A percentile compares a stretch with the other conserved stretches of the same genome.
Conservation (phyloP, 2,797 vertebrate genomes). For the Tapera naevia region DNA sequence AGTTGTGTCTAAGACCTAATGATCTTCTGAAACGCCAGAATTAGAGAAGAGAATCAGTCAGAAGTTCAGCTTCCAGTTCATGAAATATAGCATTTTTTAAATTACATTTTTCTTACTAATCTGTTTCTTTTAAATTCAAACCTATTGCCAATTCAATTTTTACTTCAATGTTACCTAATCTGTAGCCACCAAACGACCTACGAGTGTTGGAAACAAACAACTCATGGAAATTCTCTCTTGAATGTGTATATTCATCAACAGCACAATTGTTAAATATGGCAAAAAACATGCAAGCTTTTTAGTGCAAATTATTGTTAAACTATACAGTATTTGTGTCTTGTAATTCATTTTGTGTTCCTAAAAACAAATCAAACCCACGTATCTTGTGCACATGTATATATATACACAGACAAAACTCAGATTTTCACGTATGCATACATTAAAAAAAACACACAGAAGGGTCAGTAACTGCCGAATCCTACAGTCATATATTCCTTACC, state of each 20-base stretch:
- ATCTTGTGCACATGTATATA: background rate
- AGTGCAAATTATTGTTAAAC: background rate
- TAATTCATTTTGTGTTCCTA: background rate
- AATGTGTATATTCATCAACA: background rate
- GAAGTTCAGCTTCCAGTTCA: background rate
- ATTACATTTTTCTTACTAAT: background rate
- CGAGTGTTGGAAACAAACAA: background rate
- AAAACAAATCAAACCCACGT: background rate
- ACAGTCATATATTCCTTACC: conserved; percentile 76
- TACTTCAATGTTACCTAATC: background rate
- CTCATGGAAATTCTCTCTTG: background rate
- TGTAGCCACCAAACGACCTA: background rate
- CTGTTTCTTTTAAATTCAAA: background rate
- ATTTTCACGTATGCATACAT: rapidly evolving
- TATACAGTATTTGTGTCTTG: background rate
- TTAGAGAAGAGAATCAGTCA: background rate
- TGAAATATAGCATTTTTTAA: background rate
- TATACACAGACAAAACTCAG: rapidly evolving
- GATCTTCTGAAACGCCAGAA: background rate
- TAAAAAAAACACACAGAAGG: background rate
- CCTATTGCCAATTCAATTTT: background rate
- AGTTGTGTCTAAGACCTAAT: too few relatives aligned
- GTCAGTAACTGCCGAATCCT: background rate
- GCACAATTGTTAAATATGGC: background rate
- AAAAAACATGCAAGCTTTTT: background rate